Conservation (phyloP, 2,797 vertebrate genomes). For the Ciconia nigra region DNA sequence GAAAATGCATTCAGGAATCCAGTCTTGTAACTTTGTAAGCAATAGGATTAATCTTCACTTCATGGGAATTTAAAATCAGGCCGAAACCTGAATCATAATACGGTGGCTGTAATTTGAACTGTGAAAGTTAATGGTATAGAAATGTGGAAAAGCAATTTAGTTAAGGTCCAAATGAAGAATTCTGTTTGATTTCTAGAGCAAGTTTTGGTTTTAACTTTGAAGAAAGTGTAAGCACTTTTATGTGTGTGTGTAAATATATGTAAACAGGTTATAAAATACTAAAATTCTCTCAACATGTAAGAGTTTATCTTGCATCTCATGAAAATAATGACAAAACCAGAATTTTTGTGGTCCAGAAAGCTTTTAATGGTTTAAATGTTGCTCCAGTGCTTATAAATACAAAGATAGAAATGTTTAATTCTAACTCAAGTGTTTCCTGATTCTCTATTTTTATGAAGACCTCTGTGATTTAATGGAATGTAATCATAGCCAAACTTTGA, state of each 20-base stretch:
- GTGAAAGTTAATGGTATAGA: slow-evolving; percentile 31
- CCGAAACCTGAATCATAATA: neutral
- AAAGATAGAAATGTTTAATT: neutral
- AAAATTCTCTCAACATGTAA: neutral
- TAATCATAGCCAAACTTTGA: neutral
- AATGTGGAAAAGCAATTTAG: slow-evolving; percentile 4
- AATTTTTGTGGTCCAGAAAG: slow-evolving; percentile 31
- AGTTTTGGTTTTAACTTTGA: neutral
- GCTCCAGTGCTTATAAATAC: neutral
- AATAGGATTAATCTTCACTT: slow-evolving; percentile 46
- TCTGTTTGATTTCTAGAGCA: neutral
- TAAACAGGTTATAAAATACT: neutral
- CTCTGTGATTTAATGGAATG: neutral
- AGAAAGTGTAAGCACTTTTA: neutral
- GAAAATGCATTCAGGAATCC: slow-evolving; percentile 68
- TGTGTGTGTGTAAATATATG: neutral
- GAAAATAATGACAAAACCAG: slow-evolving; percentile 40
- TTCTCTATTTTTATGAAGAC: slow-evolving; percentile 2
- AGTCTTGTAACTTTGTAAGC: slow-evolving; percentile 58
- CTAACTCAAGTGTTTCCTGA: neutral
- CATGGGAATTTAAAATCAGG: slow-evolving; percentile 19
- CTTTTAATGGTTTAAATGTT: slow-evolving; percentile 16
- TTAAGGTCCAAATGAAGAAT: neutral
- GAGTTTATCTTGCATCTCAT: slow-evolving; percentile 24
- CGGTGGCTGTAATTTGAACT: slow-evolving; percentile 18